phyloP scores from a whole-genome alignment of 2,113 vertebrate genomes.

The Gadus chalcogrammus region DNA sequence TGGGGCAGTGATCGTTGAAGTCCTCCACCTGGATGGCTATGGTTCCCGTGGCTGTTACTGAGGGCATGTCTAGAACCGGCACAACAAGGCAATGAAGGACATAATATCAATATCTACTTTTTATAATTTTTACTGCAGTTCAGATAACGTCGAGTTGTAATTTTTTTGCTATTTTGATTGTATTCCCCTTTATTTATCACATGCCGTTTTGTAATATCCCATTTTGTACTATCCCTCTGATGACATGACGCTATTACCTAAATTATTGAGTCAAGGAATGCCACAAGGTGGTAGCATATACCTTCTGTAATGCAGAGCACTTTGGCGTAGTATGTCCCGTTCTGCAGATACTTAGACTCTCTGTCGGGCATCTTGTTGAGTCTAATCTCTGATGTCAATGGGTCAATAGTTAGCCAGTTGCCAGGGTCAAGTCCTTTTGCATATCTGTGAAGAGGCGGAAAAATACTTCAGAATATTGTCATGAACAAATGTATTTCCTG shows the following conservation, averaged over 20 bases:
- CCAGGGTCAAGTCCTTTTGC: constrained; percentile 78
- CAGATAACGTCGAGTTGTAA: too few species aligned
- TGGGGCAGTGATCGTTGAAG: constrained; percentile 88
- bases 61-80: constrained; percentile 51
- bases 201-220: too few species aligned
- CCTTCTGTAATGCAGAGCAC: constrained; percentile 81
- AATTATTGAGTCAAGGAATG: too few species aligned
- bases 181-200: too few species aligned
- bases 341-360: constrained; percentile 75
- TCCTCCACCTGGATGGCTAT: constrained; percentile 81
- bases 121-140: too few species aligned
- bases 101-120: too few species aligned
- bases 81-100: constrained; percentile 13
- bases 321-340: constrained; percentile 81
- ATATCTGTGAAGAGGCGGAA: constrained; percentile 70
- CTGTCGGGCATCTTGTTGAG: constrained; percentile 79
- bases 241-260: too few species aligned
- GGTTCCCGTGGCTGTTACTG: constrained; percentile 85
- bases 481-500: neutral
- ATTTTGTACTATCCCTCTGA: too few species aligned
- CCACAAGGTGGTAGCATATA: constrained; percentile 43
- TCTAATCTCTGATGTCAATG: constrained; percentile 78
- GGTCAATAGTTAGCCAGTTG: constrained; percentile 83
- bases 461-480: neutral
- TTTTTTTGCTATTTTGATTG: too few species aligned